phyloP scores from a whole-genome alignment of 2,113 vertebrate species.

The Triplophysa dalaica region DNA sequence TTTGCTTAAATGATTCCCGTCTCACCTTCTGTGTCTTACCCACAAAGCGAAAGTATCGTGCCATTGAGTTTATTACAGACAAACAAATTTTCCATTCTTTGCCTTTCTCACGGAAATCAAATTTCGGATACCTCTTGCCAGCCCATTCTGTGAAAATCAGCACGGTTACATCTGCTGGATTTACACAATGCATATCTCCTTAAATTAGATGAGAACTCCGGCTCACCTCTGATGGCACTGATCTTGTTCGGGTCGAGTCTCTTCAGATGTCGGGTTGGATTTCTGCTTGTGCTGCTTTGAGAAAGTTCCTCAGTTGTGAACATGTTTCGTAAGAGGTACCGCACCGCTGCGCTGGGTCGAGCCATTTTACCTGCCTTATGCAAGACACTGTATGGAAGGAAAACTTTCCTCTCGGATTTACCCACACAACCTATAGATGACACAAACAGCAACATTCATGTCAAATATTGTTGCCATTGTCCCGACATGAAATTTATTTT shows the following conservation, averaged over 20 bases:
- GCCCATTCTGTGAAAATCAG: slow-evolving; percentile 71
- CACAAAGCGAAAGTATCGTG: slow-evolving; percentile 68
- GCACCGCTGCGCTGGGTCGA: slow-evolving; percentile 67
- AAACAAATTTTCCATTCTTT: slow-evolving; percentile 78
- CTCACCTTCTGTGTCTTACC: slow-evolving; percentile 62
- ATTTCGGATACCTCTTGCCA: slow-evolving; percentile 65
- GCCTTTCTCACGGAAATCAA: slow-evolving; percentile 74
- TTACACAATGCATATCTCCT: no score
- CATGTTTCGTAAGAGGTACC: slow-evolving; percentile 72
- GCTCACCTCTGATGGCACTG: slow-evolving; percentile 77
- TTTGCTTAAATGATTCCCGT: background rate
- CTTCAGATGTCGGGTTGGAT: slow-evolving; percentile 51
- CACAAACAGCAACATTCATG: background rate
- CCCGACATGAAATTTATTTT: background rate
- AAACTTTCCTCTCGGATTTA: slow-evolving; percentile 71
- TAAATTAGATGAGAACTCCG: background rate
- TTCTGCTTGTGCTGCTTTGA: slow-evolving; percentile 60
- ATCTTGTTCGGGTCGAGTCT: slow-evolving; percentile 76
- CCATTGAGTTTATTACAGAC: slow-evolving; percentile 70
- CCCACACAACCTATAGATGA: slow-evolving; percentile 71
- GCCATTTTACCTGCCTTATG: slow-evolving; percentile 67
- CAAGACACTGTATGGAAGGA: slow-evolving; percentile 65
- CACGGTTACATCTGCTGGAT: background rate
- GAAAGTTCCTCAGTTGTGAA: slow-evolving; percentile 70
- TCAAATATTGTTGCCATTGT: background rate